Percentiles rank a stretch among this genome's conserved stretches.
phyloP scores from a whole-genome alignment of 2,888 invertebrate species.

The Lycia hirtaria region DNA sequence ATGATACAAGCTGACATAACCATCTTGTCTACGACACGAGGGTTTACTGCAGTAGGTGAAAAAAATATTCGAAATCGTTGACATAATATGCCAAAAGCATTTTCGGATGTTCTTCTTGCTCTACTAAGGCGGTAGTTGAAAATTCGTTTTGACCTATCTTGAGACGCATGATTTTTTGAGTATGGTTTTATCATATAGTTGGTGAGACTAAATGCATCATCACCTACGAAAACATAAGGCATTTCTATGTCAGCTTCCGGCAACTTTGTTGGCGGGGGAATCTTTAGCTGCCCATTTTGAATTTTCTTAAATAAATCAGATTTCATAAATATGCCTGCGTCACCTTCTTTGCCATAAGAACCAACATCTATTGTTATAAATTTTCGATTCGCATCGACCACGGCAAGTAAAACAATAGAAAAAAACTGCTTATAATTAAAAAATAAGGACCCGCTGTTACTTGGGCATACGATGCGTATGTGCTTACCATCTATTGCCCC shows the following conservation, averaged over 20 bases:
- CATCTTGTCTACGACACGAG: constrained; percentile 20
- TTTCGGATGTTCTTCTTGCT: constrained; percentile 24
- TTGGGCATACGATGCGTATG: constrained; percentile 5
- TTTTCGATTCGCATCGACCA: constrained; percentile 19
- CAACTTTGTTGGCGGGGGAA: constrained; percentile 20
- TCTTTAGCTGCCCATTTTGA: constrained; percentile 19
- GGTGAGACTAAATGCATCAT: constrained; percentile 24
- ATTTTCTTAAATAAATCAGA: constrained; percentile 21
- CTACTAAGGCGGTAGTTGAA: constrained; percentile 24
- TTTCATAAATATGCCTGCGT: constrained; percentile 8
- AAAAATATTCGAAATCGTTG: constrained; percentile 19
- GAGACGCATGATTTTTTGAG: constrained; percentile 22
- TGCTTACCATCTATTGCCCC: constrained; percentile 6
- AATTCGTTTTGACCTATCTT: constrained; percentile 17
- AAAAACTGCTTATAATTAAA: constrained; percentile 20
- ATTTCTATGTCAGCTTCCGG: constrained; percentile 28
- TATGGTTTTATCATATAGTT: constrained; percentile 23
- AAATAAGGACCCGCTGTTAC: constrained; percentile 16
- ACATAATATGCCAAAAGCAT: constrained; percentile 27
- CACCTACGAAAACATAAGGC: constrained; percentile 19
- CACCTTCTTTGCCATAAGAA: constrained; percentile 21
- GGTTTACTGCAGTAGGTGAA: constrained; percentile 24
- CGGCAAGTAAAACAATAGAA: constrained; percentile 21
- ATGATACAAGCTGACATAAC: constrained; percentile 27
- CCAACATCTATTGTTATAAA: constrained; percentile 16